phyloP scores from a whole-genome alignment of 2,888 invertebrate species.

The Athalia cordata region DNA sequence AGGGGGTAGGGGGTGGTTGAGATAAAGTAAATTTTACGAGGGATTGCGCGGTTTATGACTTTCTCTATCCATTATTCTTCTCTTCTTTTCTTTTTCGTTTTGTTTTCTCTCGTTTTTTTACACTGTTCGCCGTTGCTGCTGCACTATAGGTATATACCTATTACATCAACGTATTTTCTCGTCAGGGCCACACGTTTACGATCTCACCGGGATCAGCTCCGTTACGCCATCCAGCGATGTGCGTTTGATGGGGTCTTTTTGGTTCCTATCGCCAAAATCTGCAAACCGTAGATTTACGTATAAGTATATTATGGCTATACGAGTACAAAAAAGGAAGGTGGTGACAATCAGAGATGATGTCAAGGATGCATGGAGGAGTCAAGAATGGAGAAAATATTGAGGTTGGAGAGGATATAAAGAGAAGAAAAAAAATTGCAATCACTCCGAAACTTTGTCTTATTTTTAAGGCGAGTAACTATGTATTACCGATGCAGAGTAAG shows the following conservation, averaged over 20 bases:
- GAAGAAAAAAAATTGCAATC: no score
- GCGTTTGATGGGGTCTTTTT: slow-evolving; percentile 42
- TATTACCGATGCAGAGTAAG: no score
- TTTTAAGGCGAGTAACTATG: no score
- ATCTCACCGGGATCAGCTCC: slow-evolving; percentile 41
- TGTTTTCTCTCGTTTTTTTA: slow-evolving; percentile 39
- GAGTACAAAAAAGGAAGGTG: neutral
- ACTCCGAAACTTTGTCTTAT: no score
- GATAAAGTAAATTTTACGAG: slow-evolving; percentile 65
- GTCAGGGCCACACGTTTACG: slow-evolving; percentile 47
- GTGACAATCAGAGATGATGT: neutral
- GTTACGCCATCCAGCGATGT: slow-evolving; percentile 29
- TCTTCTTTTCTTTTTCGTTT: slow-evolving; percentile 43
- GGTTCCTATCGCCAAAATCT: slow-evolving; percentile 35
- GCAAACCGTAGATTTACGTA: neutral
- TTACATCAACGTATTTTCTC: slow-evolving; percentile 27
- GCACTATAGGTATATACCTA: slow-evolving; percentile 11
- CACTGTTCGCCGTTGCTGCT: neutral
- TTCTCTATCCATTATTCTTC: slow-evolving; percentile 55
- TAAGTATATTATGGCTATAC: neutral
- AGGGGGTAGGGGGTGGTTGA: slow-evolving; percentile 39
- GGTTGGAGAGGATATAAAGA: no score
- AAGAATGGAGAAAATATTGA: no score
- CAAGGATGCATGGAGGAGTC: neutral
- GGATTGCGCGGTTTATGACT: slow-evolving; percentile 69